These are phyloP conservation scores for Hiodon tergisus DNA, from an alignment of 2,113 vertebrate genomes.

Conservation along the genomic window DNA sequence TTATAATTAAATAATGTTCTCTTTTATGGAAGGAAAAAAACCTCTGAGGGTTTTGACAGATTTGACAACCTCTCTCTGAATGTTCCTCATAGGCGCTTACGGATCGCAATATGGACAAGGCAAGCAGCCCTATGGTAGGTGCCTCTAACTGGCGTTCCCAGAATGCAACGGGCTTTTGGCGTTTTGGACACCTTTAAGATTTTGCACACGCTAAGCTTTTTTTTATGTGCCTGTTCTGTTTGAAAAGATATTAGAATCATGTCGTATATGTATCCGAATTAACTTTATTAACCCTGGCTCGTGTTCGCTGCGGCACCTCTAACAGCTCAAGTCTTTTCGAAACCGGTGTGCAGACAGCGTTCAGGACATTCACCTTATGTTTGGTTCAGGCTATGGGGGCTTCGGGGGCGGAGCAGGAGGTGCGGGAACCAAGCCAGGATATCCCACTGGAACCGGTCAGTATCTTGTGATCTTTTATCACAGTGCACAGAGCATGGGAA, in stretches of 20 bases:
- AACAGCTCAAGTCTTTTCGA: no score
- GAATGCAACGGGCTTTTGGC: not conserved
- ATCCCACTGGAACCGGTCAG: constrained; percentile 84
- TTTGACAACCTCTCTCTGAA: constrained; percentile 15
- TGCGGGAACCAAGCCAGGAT: constrained; percentile 69
- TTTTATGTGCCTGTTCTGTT: not conserved
- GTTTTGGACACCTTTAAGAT: not conserved
- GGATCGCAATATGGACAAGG: constrained; percentile 76
- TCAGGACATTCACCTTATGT: not conserved
- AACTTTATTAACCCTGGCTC: constrained; percentile 14
- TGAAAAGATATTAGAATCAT: not conserved
- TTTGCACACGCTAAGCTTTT: not conserved
- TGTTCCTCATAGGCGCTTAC: constrained; percentile 68
- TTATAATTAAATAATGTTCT: not conserved
- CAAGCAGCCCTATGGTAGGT: constrained; percentile 69
- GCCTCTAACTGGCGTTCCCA: no score
- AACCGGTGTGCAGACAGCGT: no score
- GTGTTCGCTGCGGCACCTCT: not conserved
- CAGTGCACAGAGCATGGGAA: not conserved
- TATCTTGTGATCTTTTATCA: not conserved
- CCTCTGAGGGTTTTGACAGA: not conserved
- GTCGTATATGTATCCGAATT: constrained; percentile 6
- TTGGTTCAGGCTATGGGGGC: constrained; percentile 68
- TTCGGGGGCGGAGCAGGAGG: constrained; percentile 57
- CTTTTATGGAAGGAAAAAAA: not conserved